Percentiles rank a stretch among this genome's conserved stretches.
Evolutionary conservation across 2,797 vertebrate species (phyloP).

Genomic region (Melanotaenia trifasciata): DNA sequence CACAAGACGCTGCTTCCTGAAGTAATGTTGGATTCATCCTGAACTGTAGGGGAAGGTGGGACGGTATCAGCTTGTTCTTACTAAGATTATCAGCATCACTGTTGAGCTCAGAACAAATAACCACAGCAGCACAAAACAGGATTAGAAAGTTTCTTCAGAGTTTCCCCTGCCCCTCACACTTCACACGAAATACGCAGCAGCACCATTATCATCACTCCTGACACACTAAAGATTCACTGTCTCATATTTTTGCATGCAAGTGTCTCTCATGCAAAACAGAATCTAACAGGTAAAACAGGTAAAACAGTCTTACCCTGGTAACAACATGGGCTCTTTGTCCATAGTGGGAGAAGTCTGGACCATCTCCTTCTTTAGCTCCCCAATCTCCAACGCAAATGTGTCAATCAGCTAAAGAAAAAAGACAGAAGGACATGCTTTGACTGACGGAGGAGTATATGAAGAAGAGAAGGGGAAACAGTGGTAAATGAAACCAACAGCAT

Average conservation of each 20-base stretch:
- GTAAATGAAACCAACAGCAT: constrained; percentile 36
- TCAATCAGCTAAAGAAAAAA: constrained; percentile 89
- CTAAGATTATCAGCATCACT: not conserved
- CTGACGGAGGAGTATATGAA: constrained; percentile 8
- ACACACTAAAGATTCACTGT: not conserved
- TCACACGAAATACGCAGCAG: not conserved
- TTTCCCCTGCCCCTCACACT: not conserved
- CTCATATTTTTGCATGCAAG: not conserved
- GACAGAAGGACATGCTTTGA: constrained; percentile 29
- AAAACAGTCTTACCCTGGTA: constrained; percentile 80
- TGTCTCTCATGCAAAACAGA: not conserved
- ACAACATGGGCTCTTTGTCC: constrained; percentile 74
- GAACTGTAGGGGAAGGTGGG: no score
- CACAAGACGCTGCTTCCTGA: no score
- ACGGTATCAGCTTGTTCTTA: not conserved
- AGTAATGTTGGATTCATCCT: no score
- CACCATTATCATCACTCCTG: not conserved
- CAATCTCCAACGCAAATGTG: constrained; percentile 92
- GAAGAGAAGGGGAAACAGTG: constrained; percentile 8
- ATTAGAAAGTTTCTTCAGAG: not conserved
- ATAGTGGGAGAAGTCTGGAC: constrained; percentile 83
- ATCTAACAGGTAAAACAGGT: not conserved
- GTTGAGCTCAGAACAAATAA: not conserved
- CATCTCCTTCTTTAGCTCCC: constrained; percentile 94
- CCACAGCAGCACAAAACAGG: not conserved